These are phyloP conservation scores for Entomyzon cyanotis DNA, from an alignment of 2,113 vertebrate species.

Conservation along the genomic window DNA sequence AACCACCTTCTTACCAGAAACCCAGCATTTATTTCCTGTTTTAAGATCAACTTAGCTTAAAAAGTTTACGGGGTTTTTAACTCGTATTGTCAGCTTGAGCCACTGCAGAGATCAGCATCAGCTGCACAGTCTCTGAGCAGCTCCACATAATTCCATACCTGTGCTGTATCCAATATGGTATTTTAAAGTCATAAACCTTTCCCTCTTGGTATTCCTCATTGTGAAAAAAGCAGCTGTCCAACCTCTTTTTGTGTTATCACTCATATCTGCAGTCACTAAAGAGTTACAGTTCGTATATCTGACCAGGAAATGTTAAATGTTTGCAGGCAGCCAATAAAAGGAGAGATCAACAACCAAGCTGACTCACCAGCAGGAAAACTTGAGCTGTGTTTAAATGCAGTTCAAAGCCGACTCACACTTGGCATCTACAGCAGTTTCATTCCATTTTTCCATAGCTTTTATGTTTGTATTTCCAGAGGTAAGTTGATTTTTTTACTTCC, in stretches of 20 bases:
- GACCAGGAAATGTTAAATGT: not conserved
- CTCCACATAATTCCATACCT: accelerated
- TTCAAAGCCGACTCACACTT: not conserved
- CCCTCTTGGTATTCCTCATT: not conserved
- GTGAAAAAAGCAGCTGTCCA: not conserved
- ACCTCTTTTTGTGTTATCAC: not conserved
- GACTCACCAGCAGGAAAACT: constrained; percentile 7
- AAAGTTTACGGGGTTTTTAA: not conserved
- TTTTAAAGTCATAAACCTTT: not conserved
- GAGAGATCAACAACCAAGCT: not conserved
- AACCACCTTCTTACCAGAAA: not conserved
- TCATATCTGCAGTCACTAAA: not conserved
- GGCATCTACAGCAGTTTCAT: not conserved
- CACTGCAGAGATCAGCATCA: not conserved
- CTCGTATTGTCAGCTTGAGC: not conserved
- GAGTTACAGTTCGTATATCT: constrained; percentile 7
- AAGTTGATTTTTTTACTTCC: not conserved
- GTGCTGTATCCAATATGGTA: not conserved
- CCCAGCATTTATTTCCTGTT: not conserved
- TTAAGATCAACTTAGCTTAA: not conserved
- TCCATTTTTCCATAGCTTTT: not conserved
- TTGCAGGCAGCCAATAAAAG: constrained; percentile 23
- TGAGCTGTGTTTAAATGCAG: not conserved
- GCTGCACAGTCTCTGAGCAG: not conserved
- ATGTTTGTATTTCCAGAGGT: not conserved